Evolutionary conservation across 2,113 vertebrate species (phyloP).

Genomic region (Ophiodon elongatus): DNA sequence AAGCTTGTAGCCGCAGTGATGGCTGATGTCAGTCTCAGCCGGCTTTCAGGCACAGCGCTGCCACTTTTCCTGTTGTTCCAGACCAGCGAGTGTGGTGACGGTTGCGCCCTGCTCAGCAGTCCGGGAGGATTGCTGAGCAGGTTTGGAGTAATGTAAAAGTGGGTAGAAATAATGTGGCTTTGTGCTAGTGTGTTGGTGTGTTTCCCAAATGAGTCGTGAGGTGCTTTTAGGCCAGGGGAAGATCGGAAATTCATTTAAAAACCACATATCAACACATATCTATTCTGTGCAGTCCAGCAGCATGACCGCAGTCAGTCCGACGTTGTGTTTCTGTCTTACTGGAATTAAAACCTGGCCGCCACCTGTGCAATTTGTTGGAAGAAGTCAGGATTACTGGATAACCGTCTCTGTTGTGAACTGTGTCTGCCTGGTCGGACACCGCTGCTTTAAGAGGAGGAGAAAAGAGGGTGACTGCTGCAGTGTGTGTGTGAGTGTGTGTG

Average conservation of each 20-base stretch:
- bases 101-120: constrained; percentile 24
- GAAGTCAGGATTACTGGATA: constrained; percentile 38
- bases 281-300: neutral
- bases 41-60: constrained; percentile 16
- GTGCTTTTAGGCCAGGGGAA: neutral
- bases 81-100: constrained; percentile 47
- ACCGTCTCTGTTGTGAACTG: constrained; percentile 21
- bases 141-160: constrained; percentile 23
- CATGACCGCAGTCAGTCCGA: constrained; percentile 23
- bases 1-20: constrained; percentile 30
- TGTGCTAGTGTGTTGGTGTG: neutral
- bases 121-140: constrained; percentile 44
- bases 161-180: neutral
- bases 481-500: neutral
- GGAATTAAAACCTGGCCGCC: constrained; percentile 66
- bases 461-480: neutral
- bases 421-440: constrained; percentile 13
- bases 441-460: neutral
- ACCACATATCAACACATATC: neutral
- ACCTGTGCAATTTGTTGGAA: neutral
- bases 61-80: constrained; percentile 53
- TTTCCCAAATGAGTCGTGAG: neutral
- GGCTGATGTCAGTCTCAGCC: constrained; percentile 40
- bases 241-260: neutral
- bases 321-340: constrained; percentile 2